Evolutionary conservation across 2,797 vertebrate species (phyloP), one percentile per base, ranked within the genome.

Genomic region (Poeciliopsis turneri): DNA sequence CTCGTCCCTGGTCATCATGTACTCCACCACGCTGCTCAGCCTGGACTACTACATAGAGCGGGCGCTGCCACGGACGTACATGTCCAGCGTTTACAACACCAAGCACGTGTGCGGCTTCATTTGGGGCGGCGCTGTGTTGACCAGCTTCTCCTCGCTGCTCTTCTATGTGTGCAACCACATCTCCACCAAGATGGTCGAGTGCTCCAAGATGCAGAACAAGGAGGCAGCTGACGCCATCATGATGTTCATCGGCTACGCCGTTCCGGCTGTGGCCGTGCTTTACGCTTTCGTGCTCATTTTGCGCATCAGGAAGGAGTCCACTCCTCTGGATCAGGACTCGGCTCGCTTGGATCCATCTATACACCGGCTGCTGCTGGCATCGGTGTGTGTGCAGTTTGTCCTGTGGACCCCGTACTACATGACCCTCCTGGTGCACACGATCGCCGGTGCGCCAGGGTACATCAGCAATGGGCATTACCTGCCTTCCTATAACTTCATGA

Each of bases 1-100:
- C 84, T 98, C 97, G 0, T 97, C 98, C 0, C 95, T 99, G 82
- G 98, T 99, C 74, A 96, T 96, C 90, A 98, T 97, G 97, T 99
- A 99, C 84, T 99, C 98, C 59, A 97, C 98, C 0, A 97, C 98
- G 0, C 92, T 99, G 90, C 98, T 99, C 82, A 98, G 97, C 73
- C 92, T 99, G 80, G 98, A 99, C 96, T 98, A 97, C 93, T 99
- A 99, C 86, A 99, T 99, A 0, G 98, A 98, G 90, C 96, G 97
- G 0, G 98, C 98, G 1, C 94, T 99, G 75, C 98, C 98, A 0
- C 97, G 98, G 43, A 99, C 98, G 3, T 98, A 99, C 91, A 99
- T 99, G 98, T 98, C 98, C 69, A 99, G 98, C 0, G 98, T 98
- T 81, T 98, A 99, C 88, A 99, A 99, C 93, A 98, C 98, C n/a